phyloP scores from a whole-genome alignment of 2,888 invertebrate species.

The Mystacides longicornis region DNA sequence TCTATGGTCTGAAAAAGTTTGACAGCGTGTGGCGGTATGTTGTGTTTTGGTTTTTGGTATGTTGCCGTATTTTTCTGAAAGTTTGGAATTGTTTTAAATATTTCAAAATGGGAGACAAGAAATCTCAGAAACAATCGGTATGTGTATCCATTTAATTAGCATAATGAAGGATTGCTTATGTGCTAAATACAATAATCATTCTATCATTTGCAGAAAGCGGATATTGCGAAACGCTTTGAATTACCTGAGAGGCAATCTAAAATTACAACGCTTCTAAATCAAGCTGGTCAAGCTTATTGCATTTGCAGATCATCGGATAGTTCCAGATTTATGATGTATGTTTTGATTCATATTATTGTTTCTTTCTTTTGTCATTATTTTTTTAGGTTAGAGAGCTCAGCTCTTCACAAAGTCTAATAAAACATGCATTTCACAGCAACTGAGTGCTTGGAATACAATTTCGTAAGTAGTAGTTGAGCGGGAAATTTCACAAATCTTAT shows the following conservation, averaged over 20 bases:
- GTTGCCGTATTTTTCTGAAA: too few species aligned
- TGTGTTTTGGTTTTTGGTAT: too few species aligned
- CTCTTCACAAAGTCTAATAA: too few species aligned
- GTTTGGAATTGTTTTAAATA: too few species aligned
- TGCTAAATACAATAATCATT: not conserved
- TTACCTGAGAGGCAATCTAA: slow-evolving; percentile 85
- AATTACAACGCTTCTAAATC: slow-evolving; percentile 78
- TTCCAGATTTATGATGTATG: slow-evolving; percentile 93
- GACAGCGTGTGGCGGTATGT: too few species aligned
- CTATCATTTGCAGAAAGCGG: slow-evolving; percentile 59
- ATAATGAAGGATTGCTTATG: not conserved
- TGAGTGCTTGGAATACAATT: too few species aligned
- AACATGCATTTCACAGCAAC: too few species aligned
- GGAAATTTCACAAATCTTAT: too few species aligned
- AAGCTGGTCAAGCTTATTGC: slow-evolving; percentile 90
- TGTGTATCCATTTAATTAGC: not conserved
- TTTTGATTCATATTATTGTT: not conserved
- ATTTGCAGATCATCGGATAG: slow-evolving; percentile 91
- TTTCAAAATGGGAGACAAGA: slow-evolving; percentile 21
- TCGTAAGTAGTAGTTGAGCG: too few species aligned
- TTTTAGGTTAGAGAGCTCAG: not conserved
- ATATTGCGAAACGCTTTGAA: slow-evolving; percentile 83
- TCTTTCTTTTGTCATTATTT: not conserved
- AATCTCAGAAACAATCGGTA: slow-evolving; percentile 21
- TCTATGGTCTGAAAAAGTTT: too few species aligned